Conservation (phyloP, 2,888 invertebrate genomes). For the Choristoneura rosaceana region DNA sequence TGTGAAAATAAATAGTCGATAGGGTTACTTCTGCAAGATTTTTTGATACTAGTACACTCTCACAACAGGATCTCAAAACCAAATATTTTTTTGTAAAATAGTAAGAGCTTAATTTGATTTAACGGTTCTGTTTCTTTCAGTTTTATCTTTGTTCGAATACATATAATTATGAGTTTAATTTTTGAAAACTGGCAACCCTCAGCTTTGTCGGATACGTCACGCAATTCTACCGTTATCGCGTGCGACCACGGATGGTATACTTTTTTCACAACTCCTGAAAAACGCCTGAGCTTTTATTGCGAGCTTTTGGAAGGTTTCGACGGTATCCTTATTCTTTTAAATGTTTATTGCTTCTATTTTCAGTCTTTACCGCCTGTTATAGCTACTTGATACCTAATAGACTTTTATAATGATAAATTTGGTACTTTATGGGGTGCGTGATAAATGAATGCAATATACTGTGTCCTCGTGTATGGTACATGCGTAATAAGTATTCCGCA, state of each 20-base stretch:
- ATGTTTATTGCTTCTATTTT: background rate
- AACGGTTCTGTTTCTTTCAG: background rate
- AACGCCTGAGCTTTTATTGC: constrained; percentile 42
- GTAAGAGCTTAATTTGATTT: background rate
- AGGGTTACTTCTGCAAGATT: background rate
- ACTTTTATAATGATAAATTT: background rate
- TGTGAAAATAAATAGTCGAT: background rate
- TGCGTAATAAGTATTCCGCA: too few species aligned
- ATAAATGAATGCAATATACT: too few species aligned
- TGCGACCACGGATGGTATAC: constrained; percentile 46
- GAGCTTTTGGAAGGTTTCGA: constrained; percentile 20
- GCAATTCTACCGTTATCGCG: constrained; percentile 57
- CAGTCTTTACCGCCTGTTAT: background rate
- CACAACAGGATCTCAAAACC: background rate
- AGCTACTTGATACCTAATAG: background rate
- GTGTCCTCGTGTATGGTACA: too few species aligned
- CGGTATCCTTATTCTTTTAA: constrained; percentile 2
- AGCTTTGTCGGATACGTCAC: constrained; percentile 54
- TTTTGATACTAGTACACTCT: background rate
- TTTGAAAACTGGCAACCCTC: constrained; percentile 16
- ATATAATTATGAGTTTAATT: background rate
- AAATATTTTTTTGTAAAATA: background rate
- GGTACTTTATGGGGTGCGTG: too few species aligned
- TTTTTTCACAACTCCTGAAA: constrained; percentile 52
- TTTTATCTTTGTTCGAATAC: background rate